Percentiles rank a stretch among this genome's conserved stretches.
Conservation (phyloP, 2,888 invertebrate genomes). For the Lithophane semibrunnea region DNA sequence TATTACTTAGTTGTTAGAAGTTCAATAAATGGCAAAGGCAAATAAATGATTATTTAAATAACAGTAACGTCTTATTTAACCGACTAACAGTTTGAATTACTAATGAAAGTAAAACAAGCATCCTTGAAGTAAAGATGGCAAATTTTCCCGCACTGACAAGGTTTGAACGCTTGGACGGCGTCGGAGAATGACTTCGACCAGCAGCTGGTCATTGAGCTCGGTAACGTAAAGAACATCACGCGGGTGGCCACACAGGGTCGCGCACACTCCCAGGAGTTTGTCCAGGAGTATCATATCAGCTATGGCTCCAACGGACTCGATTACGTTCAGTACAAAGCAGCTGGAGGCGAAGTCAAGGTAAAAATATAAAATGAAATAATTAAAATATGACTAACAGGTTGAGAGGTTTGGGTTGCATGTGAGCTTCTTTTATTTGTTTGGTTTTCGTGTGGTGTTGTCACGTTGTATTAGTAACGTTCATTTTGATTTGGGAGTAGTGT, state of each 20-base stretch:
- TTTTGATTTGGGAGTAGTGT: conserved; percentile 38
- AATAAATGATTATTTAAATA: conserved; percentile 65
- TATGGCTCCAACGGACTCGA: conserved; percentile 97
- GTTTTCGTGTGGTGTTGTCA: conserved; percentile 48
- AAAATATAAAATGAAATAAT: conserved; percentile 67
- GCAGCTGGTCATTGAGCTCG: conserved; percentile 97
- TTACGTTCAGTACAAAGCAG: conserved; percentile 96
- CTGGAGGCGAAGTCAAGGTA: conserved; percentile 97
- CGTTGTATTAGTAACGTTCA: conserved; percentile 14
- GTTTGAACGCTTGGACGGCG: conserved; percentile 98
- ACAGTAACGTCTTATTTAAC: conserved; percentile 58
- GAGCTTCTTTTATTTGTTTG: conserved; percentile 47
- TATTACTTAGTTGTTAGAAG: conserved; percentile 45
- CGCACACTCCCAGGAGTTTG: conserved; percentile 96
- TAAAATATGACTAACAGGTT: conserved; percentile 59
- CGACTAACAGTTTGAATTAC: conserved; percentile 63
- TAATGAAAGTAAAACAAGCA: conserved; percentile 62
- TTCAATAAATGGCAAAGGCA: conserved; percentile 54
- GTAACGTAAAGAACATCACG: conserved; percentile 96
- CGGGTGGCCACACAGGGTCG: conserved; percentile 97
- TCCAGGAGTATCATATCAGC: conserved; percentile 98
- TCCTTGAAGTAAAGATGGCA: conserved; percentile 59
- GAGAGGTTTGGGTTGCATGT: conserved; percentile 64
- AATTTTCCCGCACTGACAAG: conserved; percentile 87
- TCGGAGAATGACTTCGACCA: conserved; percentile 97